A percentile compares a stretch with the other conserved stretches of the same genome.
These are phyloP conservation scores for Luehdorfia chinensis DNA, from an alignment of 1,140 invertebrate genomes.

Conservation along the genomic window DNA sequence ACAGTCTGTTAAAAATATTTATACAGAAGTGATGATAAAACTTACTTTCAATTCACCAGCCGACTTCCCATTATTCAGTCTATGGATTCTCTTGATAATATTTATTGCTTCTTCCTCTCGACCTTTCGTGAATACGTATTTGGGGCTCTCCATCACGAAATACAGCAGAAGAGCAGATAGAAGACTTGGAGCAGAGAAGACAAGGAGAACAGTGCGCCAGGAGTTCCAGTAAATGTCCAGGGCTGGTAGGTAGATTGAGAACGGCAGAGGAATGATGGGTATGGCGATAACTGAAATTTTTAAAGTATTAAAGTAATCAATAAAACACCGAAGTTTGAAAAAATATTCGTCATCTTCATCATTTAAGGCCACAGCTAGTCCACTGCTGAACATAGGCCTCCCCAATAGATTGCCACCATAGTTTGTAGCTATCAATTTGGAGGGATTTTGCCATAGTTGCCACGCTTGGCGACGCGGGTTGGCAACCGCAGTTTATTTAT, in stretches of 20 bases:
- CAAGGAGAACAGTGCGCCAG: conserved; percentile 45
- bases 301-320: too few species aligned
- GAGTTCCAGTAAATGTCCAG: conserved; percentile 57
- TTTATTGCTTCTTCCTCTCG: conserved; percentile 33
- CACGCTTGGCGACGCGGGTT: too few species aligned
- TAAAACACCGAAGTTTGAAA: too few species aligned
- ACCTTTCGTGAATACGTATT: conserved; percentile 41
- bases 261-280: conserved; percentile 46
- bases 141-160: conserved; percentile 54
- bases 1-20: too few species aligned
- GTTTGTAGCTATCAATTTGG: too few species aligned
- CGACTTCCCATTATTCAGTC: conserved; percentile 27
- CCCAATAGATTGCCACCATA: too few species aligned
- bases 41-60: conserved; percentile 34
- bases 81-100: conserved; percentile 41
- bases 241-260: conserved; percentile 39
- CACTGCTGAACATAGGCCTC: too few species aligned
- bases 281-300: conserved; percentile 46
- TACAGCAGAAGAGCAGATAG: conserved; percentile 29
- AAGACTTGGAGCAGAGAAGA: conserved; percentile 42
- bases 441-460: too few species aligned
- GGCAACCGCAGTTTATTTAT: too few species aligned
- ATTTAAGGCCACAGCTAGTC: too few species aligned
- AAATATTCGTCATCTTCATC: too few species aligned
- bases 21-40: too few species aligned